Evolutionary conservation across 2,888 invertebrate species (phyloP), one percentile per base, ranked within the genome.

Genomic region (Neoscelio sp.): DNA sequence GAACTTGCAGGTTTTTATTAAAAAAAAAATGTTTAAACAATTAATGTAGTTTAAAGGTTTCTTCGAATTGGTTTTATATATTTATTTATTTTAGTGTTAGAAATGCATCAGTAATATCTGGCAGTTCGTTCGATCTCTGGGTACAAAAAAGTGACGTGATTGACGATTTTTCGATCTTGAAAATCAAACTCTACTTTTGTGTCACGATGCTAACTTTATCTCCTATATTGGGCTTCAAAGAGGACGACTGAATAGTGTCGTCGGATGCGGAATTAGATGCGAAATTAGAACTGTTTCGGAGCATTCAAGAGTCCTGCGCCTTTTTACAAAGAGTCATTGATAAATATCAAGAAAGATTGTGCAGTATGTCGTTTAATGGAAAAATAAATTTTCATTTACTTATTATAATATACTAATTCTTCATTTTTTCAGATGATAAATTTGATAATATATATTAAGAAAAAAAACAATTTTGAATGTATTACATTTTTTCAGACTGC

Each of bases 181-280:
- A 94, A 88, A 95, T 98, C 94, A 97, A 98, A 90, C 97, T 98
- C 91, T 98, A 98, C 84, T 99, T 97, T 91, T 99, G 99, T 99
- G 96, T 99, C 67, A 99, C 99, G 4, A 99, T 99, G 90, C 99
- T 99, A 91, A 95, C 96, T 70, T 95, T 99, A 44, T 94, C 97
- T 82, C 93, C 97, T 87, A 98, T 97, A 92, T 92, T 99, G 52
- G 98, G 98, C 26, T 96, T 96, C 85, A 99, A 99, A 92, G 99
- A 99, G 92, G 99, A 99, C 90, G 98, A 98, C 83, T 97, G 97
- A 91, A 95, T 99, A 82, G 95, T 98, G 17, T 95, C 99, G 8
- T 98, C 98, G 0, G 99, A 99, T 91, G 96, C 98, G 0, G 97
- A 98, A 88, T 92, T 99, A 23, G 99, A 99, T 91, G 96, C 99